Base-by-base conservation (phyloP, 2,888 invertebrate genomes). In the Noctua pronuba region DNA sequence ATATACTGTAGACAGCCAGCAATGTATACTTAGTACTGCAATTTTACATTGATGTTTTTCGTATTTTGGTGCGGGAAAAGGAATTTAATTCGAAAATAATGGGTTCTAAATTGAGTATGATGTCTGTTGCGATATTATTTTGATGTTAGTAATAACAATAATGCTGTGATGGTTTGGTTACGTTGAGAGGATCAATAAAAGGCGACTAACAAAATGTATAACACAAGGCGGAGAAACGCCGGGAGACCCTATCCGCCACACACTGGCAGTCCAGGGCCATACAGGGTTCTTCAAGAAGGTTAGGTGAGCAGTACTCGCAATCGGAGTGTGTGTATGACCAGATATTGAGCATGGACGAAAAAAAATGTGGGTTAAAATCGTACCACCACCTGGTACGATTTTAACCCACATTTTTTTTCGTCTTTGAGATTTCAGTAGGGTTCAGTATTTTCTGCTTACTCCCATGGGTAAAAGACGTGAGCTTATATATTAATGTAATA, bases 21-120 rank as follows among this genome's bases (percentile, higher is more conserved):
- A 82, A 60, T 82, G 74, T 78, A 87, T 73, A 46, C 49, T 41
- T 24, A 60, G 41, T 2, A 13, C n/a, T 28, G 44, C 41, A 62
- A 72, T 75, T 38, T 74, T 41, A 28, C 55, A 35, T 68, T 28
- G 18, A 72, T 70, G 18, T 46, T n/a, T 75, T 65, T 46, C 0
- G 13, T 41, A 58, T 55, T 52, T 13, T 35, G 46, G 46, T 66
- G 58, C 18, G 58, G 41, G 7, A 8, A 3, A 52, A 31, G 38
- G 65, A 75, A 75, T 75, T 66, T 77, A 77, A 85, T 78, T 77
- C 52, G 82, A 74, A 84, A 84, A 82, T 86, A 77, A 78, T 85
- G 76, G 72, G 58, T 75, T 74, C 46, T 72, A 72, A 68, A 79
- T 73, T 71, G 72, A 64, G 44, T 65, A 66, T 73, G 66, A 78